phyloP scores from a whole-genome alignment of 2,888 invertebrate genomes.

The Monopis laevigella region DNA sequence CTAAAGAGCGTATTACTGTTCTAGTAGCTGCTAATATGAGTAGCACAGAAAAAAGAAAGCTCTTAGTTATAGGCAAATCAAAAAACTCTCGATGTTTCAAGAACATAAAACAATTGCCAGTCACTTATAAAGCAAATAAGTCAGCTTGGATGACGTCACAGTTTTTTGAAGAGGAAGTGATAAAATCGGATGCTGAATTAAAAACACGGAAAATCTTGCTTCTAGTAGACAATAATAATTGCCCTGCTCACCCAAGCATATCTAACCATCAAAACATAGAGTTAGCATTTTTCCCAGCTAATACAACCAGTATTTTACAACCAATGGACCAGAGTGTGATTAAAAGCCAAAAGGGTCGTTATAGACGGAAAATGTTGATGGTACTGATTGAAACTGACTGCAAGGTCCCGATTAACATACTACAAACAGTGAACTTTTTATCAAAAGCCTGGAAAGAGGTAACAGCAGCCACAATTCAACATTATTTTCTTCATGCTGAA shows the following conservation, averaged over 20 bases:
- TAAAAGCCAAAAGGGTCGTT: conserved; percentile 23
- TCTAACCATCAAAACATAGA: conserved; percentile 23
- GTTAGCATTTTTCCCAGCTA: conserved; percentile 28
- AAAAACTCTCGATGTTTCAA: conserved; percentile 22
- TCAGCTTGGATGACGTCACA: conserved; percentile 21
- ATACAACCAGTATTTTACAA: conserved; percentile 25
- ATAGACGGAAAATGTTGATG: conserved; percentile 24
- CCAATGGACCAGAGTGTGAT: conserved; percentile 26
- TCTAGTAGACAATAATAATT: conserved; percentile 21
- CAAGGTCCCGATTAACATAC: conserved; percentile 23
- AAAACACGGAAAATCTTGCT: conserved; percentile 17
- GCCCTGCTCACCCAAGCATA: conserved; percentile 23
- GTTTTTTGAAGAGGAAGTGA: conserved; percentile 20
- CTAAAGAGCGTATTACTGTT: conserved; percentile 17
- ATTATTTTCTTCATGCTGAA: not conserved
- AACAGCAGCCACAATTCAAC: conserved; percentile 16
- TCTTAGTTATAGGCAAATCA: conserved; percentile 19
- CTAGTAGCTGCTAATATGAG: conserved; percentile 12
- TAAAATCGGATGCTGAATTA: conserved; percentile 18
- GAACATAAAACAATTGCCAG: conserved; percentile 19
- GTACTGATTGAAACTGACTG: conserved; percentile 22
- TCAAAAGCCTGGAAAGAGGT: conserved; percentile 17
- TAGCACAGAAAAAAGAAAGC: conserved; percentile 16
- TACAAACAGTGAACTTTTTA: conserved; percentile 22
- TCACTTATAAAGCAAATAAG: conserved; percentile 23